Base-by-base conservation (phyloP, 2,113 vertebrate genomes). In the Elephas maximus region DNA sequence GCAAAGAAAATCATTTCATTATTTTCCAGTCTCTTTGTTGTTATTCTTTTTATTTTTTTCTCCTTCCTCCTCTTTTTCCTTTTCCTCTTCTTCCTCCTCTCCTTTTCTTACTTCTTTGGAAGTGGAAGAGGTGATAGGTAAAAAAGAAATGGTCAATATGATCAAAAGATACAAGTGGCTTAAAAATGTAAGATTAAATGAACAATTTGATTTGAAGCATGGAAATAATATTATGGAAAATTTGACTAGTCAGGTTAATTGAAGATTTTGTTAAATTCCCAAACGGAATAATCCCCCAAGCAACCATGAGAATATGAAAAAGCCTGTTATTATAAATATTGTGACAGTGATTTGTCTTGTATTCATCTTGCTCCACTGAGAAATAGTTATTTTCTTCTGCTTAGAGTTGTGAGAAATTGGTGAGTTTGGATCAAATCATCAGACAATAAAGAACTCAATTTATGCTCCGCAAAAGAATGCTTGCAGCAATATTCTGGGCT, bases 371-470 rank as follows among this genome's bases (percentile, higher is more conserved):
- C 0, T n/a, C 26, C 12, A 82, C 69, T 74, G 83, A 95, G 63
- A 90, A 94, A 62, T 15, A 87, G 1, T 79, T 73, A 95, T 79
- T 65, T 33, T 67, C 74, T 93, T 78, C 15, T 85, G 8, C 30
- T 84, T 65, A 88, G 37, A 97, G 30, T 23, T 76, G 78, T 85
- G 23, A 44, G 91, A 94, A 33, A 71, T 88, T 97, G 67, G 26
- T 93, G 41, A 48, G 37, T 74, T 81, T 76, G 65, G 9, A 88
- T 60, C 53, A 95, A 82, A 91, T 78, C 37, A 94, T n/a, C 69
- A 92, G 12, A 91, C 5, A 80, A 67, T 17, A 33, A 63, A 26
- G 1, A 4, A 81, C 17, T 3, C 2, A 88, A 28, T 20, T 97
- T 83, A 81, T 96, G 95, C 33, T 41, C 5, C 92, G 8, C n/a